Evolutionary conservation across 2,113 vertebrate genomes (phyloP).

Genomic region (Triplophysa siluroides): DNA sequence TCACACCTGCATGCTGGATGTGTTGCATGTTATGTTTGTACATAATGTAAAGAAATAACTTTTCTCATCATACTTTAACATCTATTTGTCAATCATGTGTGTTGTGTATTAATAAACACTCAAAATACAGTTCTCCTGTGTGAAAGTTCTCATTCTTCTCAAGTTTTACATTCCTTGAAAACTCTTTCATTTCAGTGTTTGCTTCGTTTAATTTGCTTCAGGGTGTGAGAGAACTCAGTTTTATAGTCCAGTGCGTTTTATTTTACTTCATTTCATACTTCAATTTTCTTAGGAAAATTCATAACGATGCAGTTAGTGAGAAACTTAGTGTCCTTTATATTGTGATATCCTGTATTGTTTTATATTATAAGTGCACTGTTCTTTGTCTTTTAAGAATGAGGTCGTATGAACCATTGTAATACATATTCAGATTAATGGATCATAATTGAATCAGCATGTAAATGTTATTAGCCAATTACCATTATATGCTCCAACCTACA

Average conservation of each 20-base stretch:
- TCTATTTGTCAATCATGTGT: constrained; percentile 14
- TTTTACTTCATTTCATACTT: not conserved
- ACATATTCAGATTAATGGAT: not conserved
- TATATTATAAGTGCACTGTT: constrained; percentile 12
- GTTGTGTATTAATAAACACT: not conserved
- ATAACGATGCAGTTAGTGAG: not conserved
- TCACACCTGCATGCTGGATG: constrained; percentile 40
- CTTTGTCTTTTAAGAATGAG: constrained; percentile 3
- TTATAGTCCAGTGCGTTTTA: constrained; percentile 4
- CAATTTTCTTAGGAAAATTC: not conserved
- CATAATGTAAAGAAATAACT: not conserved
- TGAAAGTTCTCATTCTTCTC: not conserved
- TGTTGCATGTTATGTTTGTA: constrained; percentile 45
- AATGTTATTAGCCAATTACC: not conserved
- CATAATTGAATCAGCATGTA: not conserved
- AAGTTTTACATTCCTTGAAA: not conserved
- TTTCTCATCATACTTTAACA: not conserved
- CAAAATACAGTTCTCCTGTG: not conserved
- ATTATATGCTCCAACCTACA: not conserved
- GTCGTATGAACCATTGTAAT: constrained; percentile 2
- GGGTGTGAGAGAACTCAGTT: not conserved
- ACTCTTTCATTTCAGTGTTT: constrained; percentile 11
- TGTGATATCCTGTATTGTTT: constrained; percentile 17
- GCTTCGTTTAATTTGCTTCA: constrained; percentile 44
- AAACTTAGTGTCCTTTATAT: constrained; percentile 12